Percentiles rank a stretch among this genome's conserved stretches.
Evolutionary conservation across 2,797 vertebrate genomes (phyloP).

Genomic region (Ispidina picta): DNA sequence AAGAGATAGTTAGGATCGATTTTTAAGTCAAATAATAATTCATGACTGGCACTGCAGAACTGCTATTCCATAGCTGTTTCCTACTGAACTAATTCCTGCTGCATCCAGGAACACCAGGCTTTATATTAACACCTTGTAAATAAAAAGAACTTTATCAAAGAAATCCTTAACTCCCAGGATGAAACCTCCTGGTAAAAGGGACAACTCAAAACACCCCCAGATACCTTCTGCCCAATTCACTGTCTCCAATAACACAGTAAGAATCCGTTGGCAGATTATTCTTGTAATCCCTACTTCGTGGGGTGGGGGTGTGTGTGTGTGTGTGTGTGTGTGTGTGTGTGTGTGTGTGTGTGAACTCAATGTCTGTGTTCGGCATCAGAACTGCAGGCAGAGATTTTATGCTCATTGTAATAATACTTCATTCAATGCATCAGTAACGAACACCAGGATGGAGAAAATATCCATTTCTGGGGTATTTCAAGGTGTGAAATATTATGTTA

Average conservation of each 20-base stretch:
- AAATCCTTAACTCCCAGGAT: no score
- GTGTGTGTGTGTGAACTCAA: not conserved
- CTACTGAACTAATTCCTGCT: not conserved
- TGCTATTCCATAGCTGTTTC: fast-evolving
- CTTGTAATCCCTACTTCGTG: not conserved
- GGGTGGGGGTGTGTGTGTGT: no score
- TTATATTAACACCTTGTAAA: not conserved
- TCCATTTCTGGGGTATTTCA: not conserved
- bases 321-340: no score
- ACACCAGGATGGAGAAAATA: not conserved
- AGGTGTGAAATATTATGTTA: not conserved
- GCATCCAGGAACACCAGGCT: not conserved
- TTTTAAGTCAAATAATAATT: not conserved
- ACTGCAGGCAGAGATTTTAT: not conserved
- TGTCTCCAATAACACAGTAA: fast-evolving
- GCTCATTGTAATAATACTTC: no score
- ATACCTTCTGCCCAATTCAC: not conserved
- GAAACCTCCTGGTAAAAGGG: not conserved
- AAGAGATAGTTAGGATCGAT: not conserved
- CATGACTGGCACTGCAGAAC: not conserved
- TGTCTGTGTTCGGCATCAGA: not conserved
- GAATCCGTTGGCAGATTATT: not conserved
- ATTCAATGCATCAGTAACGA: no score
- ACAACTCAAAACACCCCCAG: not conserved
- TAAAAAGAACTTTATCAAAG: not conserved